phyloP scores from a whole-genome alignment of 2,113 vertebrate genomes.

The Glaucomys volans region DNA sequence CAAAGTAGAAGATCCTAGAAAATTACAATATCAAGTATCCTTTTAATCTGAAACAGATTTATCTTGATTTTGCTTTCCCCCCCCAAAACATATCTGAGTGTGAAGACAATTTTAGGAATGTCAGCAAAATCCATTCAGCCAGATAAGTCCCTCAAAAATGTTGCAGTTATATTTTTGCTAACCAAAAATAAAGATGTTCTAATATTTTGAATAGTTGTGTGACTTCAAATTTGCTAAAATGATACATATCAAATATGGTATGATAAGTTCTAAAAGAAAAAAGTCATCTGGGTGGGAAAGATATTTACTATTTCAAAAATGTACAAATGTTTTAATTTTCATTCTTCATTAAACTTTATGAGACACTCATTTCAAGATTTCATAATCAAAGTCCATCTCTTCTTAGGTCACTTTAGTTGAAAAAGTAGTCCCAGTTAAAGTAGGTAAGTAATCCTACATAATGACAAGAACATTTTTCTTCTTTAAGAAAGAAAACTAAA shows the following conservation, averaged over 20 bases:
- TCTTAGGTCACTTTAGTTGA: constrained; percentile 41
- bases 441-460: constrained; percentile 1
- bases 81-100: not conserved
- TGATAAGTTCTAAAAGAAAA: constrained; percentile 30
- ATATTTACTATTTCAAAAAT: not conserved
- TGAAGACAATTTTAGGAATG: constrained; percentile 37
- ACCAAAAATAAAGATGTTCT: constrained; percentile 47
- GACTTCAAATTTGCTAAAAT: constrained; percentile 2
- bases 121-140: not conserved
- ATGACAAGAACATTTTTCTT: not conserved
- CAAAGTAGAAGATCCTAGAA: not conserved
- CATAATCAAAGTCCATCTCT: not conserved
- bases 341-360: constrained; percentile 13
- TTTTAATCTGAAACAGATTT: constrained; percentile 42
- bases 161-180: constrained; percentile 33
- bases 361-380: constrained; percentile 8
- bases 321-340: not conserved
- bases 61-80: constrained; percentile 41
- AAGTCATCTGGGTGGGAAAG: not conserved
- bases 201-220: not conserved
- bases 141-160: constrained; percentile 33
- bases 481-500: constrained; percentile 48
- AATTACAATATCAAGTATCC: constrained; percentile 3
- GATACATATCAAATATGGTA: constrained; percentile 26
- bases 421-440: not conserved